Conservation (phyloP, 2,797 vertebrate species). For the Cyprinella venusta region DNA sequence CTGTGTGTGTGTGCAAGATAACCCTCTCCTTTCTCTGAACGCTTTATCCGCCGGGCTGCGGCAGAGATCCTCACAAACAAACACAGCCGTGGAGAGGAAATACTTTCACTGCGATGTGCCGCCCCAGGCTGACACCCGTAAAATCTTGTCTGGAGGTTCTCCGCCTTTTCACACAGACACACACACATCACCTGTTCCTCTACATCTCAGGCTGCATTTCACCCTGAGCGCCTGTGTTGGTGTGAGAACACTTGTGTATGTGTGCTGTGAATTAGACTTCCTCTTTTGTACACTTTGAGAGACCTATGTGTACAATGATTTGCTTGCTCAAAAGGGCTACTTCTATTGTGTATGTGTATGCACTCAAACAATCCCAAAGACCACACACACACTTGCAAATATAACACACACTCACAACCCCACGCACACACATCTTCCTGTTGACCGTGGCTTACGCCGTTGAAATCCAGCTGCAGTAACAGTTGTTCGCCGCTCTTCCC, state of each 20-base stretch:
- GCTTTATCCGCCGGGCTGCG: conserved; percentile 4
- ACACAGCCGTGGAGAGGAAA: conserved; percentile 45
- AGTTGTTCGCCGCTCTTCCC: conserved; percentile 59
- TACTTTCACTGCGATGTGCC: conserved; percentile 42
- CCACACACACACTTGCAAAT: conserved; percentile 34
- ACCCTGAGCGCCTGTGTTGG: not conserved
- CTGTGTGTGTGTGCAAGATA: conserved; percentile 29
- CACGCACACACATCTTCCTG: conserved; percentile 32
- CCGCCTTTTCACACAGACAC: conserved; percentile 27
- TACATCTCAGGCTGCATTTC: conserved; percentile 31
- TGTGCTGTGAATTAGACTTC: conserved; percentile 20
- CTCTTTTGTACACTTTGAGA: not conserved
- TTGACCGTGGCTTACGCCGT: conserved; percentile 28
- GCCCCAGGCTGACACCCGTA: conserved; percentile 25
- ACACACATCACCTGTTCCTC: conserved; percentile 46
- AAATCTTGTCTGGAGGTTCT: conserved; percentile 38
- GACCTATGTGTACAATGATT: not conserved
- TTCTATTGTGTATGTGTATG: conserved; percentile 3
- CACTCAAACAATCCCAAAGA: conserved; percentile 30
- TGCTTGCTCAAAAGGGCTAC: not conserved
- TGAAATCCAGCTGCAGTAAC: conserved; percentile 58
- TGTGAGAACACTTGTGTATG: conserved; percentile 17
- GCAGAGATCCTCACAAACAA: conserved; percentile 44
- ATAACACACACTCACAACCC: conserved; percentile 29
- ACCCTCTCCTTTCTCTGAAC: conserved; percentile 28